Conservation (phyloP, 2,888 invertebrate species). For the Caenorhabditis sp. region DNA sequence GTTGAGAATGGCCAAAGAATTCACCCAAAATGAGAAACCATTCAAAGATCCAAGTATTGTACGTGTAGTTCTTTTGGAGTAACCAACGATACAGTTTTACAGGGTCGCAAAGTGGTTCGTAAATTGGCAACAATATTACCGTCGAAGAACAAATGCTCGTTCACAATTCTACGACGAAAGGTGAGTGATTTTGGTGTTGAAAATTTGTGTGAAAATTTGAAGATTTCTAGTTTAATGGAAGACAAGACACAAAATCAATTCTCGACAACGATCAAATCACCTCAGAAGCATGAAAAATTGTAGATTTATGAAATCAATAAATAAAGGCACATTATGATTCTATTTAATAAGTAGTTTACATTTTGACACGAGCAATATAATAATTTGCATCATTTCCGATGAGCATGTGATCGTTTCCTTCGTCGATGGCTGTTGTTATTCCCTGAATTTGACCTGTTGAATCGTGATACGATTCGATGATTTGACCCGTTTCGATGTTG, state of each 20-base stretch:
- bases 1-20: neutral
- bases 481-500: constrained; percentile 2
- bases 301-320: neutral
- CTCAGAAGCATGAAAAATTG: neutral
- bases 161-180: neutral
- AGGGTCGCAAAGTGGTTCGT: neutral
- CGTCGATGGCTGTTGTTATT: constrained; percentile 48
- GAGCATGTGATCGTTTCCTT: constrained; percentile 40
- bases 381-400: constrained; percentile 51
- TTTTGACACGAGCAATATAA: constrained; percentile 43
- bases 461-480: constrained; percentile 46
- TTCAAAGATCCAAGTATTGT: neutral
- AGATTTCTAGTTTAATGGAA: neutral
- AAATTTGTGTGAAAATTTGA: neutral
- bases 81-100: neutral
- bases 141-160: neutral
- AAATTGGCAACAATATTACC: neutral
- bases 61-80: neutral
- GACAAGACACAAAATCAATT: neutral
- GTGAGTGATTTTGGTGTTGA: neutral
- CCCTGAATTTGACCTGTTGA: constrained; percentile 29
- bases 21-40: neutral
- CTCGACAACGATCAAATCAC: neutral
- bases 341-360: constrained; percentile 3
- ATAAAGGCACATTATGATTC: too few species aligned